Base-by-base conservation (phyloP, 2,113 vertebrate genomes). In the Speoplatyrhinus poulsoni region DNA sequence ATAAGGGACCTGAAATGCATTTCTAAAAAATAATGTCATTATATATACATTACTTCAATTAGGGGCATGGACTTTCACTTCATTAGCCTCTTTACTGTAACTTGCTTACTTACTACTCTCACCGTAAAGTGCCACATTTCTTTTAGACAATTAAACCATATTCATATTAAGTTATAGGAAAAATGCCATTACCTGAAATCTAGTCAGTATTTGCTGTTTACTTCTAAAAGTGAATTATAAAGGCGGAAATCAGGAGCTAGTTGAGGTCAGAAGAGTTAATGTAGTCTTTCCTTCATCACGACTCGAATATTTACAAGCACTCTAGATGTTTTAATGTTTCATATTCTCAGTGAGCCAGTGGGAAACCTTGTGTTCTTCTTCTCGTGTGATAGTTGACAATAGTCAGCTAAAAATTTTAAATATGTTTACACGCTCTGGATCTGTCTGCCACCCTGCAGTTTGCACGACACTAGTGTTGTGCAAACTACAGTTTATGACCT, bases 1-100 rank as follows among this genome's bases (percentile, higher is more conserved):
- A 52, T 50, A 6, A 46, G 19, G 19, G 11, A 69, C 49, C 46
- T 82, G 82, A 88, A 86, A 86, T 77, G 75, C 57, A 41, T 60
- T 15, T 0, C 26, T 50, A 17, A 9, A 26, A 50, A 49, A 33
- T 49, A 63, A 32, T 41, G 9, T 8, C 64, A 63, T 36, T 12
- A 77, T 11, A 50, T 60, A 50, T 75, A 49, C 46, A 41, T 65
- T 5, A 52, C 57, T n/a, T 54, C 60, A n/a, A 26, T 62, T 13
- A 69, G 4, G 36, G 36, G 36, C 5, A 41, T 41, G 4, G 36
- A 41, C 4, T 41, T 41, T 41, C 36, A 41, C 32, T 0, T 46
- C 36, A 46, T 57, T 50, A 48, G 7, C 58, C 12, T 58, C 68
- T 67, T 74, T 48, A 53, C 41, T 33, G 59, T 77, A 52, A 55